Evolutionary conservation across 1,140 invertebrate species (phyloP), one percentile per base, ranked within the genome.

Genomic region (Orussus abietinus): DNA sequence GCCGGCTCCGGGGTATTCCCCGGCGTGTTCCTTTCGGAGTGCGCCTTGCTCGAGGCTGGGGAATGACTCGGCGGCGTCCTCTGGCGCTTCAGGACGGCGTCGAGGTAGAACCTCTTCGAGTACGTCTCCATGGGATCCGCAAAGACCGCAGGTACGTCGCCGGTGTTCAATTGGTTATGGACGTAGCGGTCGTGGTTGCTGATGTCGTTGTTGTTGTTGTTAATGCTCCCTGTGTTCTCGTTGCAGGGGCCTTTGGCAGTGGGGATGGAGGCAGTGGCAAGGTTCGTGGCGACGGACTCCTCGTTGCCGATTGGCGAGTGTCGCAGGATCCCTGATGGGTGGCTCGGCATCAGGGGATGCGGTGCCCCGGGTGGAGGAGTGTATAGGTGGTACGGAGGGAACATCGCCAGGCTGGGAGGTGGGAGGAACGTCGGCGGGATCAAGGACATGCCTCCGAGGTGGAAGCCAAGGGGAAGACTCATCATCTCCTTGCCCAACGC

Each of bases 71-170:
- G 61, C 20, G 60, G 65, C 3, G 67, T 28, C 75, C 73, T 55
- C 61, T 85, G 83, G 2, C 80, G 82, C 48, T 86, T 83, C 10
- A 87, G 62, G 14, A 86, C 80, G 3, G 80, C 82, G 49, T 87
- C 84, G 43, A 85, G 70, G 55, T 84, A 85, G 57, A 84, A 83
- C 28, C 84, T 66, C 45, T 86, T 86, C 6, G 77, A 76, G 37
- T 77, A 78, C 4, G 77, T 74, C 39, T 83, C 81, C 64, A 17
- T 69, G 37, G 44, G 59, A 25, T 63, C 61, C 15, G 7, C 2
- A 0, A n/a, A n/a, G n/a, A n/a, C n/a, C n/a, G n/a, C n/a, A n/a
- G n/a, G n/a, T n/a, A n/a, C n/a, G 13, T 39, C 2, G 41, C 45
- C 1, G 42, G 12, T 14, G 9, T 30, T 44, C 1, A 38, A 34